Conservation (phyloP, 2,797 vertebrate species). For the Calcarius lapponicus region DNA sequence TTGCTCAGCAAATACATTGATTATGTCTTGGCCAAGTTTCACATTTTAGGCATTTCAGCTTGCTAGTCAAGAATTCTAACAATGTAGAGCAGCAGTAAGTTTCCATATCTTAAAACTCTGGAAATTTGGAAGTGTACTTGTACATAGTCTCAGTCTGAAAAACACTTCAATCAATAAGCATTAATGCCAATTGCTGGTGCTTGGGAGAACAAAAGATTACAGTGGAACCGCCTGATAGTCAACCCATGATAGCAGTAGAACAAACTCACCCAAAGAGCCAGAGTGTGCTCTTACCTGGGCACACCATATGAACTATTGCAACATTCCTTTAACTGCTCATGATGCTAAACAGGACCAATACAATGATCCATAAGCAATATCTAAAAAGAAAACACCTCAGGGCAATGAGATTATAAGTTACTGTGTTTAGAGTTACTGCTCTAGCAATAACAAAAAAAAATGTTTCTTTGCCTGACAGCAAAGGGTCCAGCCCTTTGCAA, state of each 20-base stretch:
- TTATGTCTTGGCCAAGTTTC: neutral
- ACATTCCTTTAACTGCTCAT: neutral
- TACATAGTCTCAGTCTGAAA: neutral
- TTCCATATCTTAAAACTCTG: neutral
- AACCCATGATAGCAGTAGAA: neutral
- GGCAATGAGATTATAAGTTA: neutral
- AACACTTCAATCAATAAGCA: neutral
- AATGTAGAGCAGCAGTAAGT: neutral
- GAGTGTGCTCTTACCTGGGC: neutral
- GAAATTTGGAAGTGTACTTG: neutral
- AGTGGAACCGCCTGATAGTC: rapidly evolving
- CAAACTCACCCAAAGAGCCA: neutral
- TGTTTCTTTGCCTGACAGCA: neutral
- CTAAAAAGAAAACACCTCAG: neutral
- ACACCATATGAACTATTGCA: rapidly evolving
- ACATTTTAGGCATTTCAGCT: neutral
- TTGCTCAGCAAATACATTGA: neutral
- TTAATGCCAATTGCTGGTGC: neutral
- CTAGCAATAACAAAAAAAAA: neutral
- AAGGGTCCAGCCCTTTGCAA: neutral
- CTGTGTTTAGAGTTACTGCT: neutral
- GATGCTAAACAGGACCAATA: neutral
- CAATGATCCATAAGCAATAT: neutral
- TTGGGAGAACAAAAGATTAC: neutral
- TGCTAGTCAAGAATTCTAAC: neutral